A percentile compares a stretch with the other conserved stretches of the same genome.
These are phyloP conservation scores for Lepisosteus oculatus DNA, from an alignment of 2,113 vertebrate species.

Conservation along the genomic window DNA sequence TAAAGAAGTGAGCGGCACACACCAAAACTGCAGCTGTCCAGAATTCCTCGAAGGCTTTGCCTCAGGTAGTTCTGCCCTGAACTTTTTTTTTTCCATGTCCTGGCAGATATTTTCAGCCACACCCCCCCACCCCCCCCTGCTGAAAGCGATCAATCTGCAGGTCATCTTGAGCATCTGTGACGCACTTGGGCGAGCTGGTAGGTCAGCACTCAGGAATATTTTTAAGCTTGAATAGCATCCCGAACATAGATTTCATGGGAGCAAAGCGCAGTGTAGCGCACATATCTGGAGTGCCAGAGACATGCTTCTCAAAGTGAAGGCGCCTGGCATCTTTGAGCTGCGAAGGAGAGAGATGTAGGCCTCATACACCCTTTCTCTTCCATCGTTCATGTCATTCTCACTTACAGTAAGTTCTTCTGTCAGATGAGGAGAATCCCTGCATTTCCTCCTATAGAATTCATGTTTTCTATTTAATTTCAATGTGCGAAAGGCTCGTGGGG, in stretches of 20 bases:
- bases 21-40: background rate
- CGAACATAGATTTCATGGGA: constrained; percentile 47
- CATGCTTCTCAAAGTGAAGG: no score
- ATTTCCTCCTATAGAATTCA: no score
- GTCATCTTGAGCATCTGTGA: constrained; percentile 65
- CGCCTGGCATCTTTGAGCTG: no score
- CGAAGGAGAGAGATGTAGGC: no score
- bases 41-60: background rate
- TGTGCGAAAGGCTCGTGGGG: no score
- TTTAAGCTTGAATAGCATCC: constrained; percentile 48
- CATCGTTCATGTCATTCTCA: no score
- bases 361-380: no score
- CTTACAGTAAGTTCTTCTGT: no score
- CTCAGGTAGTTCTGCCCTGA: background rate
- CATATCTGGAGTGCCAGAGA: constrained; percentile 11
- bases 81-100: background rate
- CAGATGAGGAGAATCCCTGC: no score
- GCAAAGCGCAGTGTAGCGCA: constrained; percentile 33
- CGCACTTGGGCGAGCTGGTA: constrained; percentile 58
- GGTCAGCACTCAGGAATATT: constrained; percentile 60
- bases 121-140: constrained; percentile 45
- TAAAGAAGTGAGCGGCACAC: background rate
- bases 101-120: background rate
- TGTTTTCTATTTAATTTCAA: no score
- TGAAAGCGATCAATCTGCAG: constrained; percentile 72